Evolutionary conservation across 1,140 invertebrate species (phyloP).

Genomic region (Scaptodrosophila lebanonensis): DNA sequence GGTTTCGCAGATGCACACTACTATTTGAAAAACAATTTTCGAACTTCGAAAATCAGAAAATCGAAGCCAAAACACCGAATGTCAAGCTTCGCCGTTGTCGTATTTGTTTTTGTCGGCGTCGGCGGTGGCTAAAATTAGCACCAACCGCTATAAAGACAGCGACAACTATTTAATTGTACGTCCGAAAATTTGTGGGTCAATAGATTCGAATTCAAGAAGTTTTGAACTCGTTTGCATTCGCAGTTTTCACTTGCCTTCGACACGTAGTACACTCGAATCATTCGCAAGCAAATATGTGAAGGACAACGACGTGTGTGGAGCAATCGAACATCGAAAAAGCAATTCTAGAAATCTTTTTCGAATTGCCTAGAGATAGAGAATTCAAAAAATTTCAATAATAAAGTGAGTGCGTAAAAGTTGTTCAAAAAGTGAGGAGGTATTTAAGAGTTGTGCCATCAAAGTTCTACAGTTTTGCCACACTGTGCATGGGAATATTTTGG

Average conservation of each 20-base stretch:
- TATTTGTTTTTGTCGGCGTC: slow-evolving; percentile 4
- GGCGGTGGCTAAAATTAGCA: slow-evolving; percentile 47
- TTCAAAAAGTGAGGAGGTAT: slow-evolving; percentile 65
- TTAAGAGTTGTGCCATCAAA: neutral
- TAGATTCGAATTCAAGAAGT: slow-evolving; percentile 70
- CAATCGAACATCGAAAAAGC: neutral
- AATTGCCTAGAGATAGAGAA: slow-evolving; percentile 42
- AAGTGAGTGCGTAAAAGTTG: slow-evolving; percentile 59
- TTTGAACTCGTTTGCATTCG: slow-evolving; percentile 67
- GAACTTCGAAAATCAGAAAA: slow-evolving; percentile 33
- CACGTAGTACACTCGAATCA: slow-evolving; percentile 46
- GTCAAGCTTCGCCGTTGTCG: slow-evolving; percentile 9
- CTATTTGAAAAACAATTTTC: slow-evolving; percentile 36
- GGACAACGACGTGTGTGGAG: slow-evolving; percentile 60
- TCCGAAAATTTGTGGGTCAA: slow-evolving; percentile 63
- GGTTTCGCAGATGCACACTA: slow-evolving; percentile 34
- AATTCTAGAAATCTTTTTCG: slow-evolving; percentile 28
- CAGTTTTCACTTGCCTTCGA: slow-evolving; percentile 43
- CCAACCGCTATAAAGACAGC: slow-evolving; percentile 20
- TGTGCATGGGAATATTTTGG: too few species aligned
- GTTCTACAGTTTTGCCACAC: too few species aligned
- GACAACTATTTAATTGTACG: slow-evolving; percentile 34
- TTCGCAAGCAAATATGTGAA: slow-evolving; percentile 71
- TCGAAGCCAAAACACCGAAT: slow-evolving; percentile 17
- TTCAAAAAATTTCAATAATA: slow-evolving; percentile 34